Percentiles rank a stretch among this genome's conserved stretches.
phyloP scores from a whole-genome alignment of 1,140 invertebrate genomes.

The Cheumatopsyche charites region DNA sequence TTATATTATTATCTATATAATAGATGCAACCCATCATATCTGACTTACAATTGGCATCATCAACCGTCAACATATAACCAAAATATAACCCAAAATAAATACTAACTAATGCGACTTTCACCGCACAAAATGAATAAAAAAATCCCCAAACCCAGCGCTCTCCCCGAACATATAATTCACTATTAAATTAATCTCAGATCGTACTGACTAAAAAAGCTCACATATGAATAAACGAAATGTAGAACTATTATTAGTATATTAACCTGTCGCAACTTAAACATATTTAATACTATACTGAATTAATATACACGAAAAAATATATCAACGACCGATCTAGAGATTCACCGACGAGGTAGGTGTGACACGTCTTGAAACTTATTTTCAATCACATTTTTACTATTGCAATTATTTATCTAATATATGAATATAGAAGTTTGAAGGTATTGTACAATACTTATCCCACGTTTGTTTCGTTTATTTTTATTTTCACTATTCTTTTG shows the following conservation, averaged over 20 bases:
- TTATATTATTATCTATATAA: too few relatives aligned
- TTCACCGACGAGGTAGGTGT: conserved; percentile 26
- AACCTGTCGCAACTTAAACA: too few relatives aligned
- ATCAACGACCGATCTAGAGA: not conserved
- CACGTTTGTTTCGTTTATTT: not conserved
- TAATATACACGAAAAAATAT: not conserved
- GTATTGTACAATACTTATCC: conserved; percentile 18
- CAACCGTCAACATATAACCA: too few relatives aligned
- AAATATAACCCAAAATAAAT: not conserved
- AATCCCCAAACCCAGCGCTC: too few relatives aligned
- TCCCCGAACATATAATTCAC: too few relatives aligned
- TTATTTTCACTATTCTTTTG: conserved; percentile 2
- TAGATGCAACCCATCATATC: too few relatives aligned
- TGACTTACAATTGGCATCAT: too few relatives aligned
- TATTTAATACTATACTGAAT: too few relatives aligned
- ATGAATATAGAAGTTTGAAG: conserved; percentile 20
- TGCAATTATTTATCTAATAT: conserved; percentile 6
- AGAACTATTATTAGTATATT: too few relatives aligned
- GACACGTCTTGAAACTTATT: conserved; percentile 10
- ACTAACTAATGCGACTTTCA: not conserved
- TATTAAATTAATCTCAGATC: too few relatives aligned
- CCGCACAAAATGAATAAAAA: not conserved
- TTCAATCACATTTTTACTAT: conserved; percentile 13
- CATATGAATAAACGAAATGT: too few relatives aligned
- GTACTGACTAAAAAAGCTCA: too few relatives aligned